Percentiles rank a stretch among this genome's conserved stretches.
Conservation (phyloP, 2,113 vertebrate species). For the Pelecanoides urinatrix region DNA sequence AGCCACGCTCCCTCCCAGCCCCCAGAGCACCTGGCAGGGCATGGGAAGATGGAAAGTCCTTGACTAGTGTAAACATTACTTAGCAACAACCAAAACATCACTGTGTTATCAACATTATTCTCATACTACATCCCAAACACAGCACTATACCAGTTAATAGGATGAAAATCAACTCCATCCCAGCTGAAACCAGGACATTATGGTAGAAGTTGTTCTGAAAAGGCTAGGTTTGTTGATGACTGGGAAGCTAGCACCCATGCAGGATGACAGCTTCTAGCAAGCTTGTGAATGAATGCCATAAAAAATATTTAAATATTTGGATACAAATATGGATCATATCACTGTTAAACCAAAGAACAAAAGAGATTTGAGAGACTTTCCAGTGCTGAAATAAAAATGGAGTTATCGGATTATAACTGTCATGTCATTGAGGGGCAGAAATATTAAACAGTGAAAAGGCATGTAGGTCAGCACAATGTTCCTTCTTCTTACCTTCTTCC, state of each 20-base stretch:
- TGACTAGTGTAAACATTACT: no score
- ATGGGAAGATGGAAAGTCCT: no score
- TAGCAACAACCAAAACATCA: no score
- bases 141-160: no score
- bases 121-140: no score
- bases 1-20: no score
- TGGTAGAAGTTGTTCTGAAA: background rate
- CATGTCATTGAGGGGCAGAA: background rate
- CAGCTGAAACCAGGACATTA: no score
- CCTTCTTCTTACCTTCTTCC: background rate
- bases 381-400: background rate
- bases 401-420: background rate
- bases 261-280: background rate
- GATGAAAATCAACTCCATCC: no score
- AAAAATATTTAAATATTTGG: background rate
- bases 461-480: background rate
- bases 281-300: background rate
- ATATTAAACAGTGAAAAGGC: background rate
- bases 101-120: no score
- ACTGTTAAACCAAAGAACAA: background rate
- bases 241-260: background rate
- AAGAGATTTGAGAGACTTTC: background rate
- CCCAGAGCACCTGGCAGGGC: no score
- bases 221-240: background rate
- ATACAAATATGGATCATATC: background rate